Base-by-base conservation (phyloP, 2,797 vertebrate genomes). In the Gadopsis bispinosus region DNA sequence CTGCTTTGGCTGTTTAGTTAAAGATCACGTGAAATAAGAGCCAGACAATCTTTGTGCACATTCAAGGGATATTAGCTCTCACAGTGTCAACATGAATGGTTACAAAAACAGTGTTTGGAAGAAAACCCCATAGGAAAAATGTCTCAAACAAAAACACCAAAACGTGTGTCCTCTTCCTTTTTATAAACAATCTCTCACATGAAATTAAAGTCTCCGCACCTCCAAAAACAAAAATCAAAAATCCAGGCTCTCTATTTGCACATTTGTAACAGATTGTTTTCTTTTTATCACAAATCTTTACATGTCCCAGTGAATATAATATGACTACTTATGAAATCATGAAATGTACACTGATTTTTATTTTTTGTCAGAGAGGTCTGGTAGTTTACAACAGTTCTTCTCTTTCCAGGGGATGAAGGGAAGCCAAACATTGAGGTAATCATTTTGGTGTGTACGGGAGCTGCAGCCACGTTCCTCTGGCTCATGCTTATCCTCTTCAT, bases 401-500 rank as follows among this genome's bases (percentile, higher is more conserved):
- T 91, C 35, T 70, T 73, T 87, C 62, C 92, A 98, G 97, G 95
- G 31, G 96, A 96, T 20, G 97, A 97, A 61, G 95, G 95, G 68
- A 97, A 96, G 84, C 92, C 97, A 73, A 97, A 97, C 71, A 89
- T 98, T 20, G 97, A 98, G 91, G 96, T 99, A 35, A 97, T 98
- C 84, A 97, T 98, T 69, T 88, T 98, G 91, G 97, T 98, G 79
- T 97, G 95, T 79, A 98, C 97, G 0, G 97, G 97, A 41, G 95
- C 96, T 31, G 97, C 95, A 1, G 97, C 97, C 29, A 98, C 96
- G 0, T 97, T 98, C 90, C 97, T 99, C 89, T 99, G 97, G 97
- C 95, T 99, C 47, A 97, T 98, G 84, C 95, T 99, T 29, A 97
- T 97, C 61, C 94, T 99, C 10, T 97, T 98, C 88, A 98, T 98